These are phyloP conservation scores for Coracopsis vasa DNA, from an alignment of 2,113 vertebrate genomes.

Conservation along the genomic window DNA sequence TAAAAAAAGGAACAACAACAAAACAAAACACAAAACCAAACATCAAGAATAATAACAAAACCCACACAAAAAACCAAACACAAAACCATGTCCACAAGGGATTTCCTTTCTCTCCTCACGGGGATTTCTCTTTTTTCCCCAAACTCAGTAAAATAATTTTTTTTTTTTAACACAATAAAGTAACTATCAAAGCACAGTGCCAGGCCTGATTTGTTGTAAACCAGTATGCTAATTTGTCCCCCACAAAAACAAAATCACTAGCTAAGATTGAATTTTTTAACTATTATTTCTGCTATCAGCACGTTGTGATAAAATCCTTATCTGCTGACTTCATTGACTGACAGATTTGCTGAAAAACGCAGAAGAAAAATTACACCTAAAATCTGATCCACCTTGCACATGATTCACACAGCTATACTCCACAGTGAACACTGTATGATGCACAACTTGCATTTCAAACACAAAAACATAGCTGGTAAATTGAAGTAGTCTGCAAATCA, in stretches of 20 bases:
- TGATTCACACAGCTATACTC: background rate
- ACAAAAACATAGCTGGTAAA: background rate
- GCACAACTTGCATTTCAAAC: background rate
- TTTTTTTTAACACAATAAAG: background rate
- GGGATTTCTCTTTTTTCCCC: background rate
- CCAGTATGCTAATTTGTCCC: background rate
- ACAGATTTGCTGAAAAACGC: background rate
- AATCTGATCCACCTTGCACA: background rate
- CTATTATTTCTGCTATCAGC: background rate
- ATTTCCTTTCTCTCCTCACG: background rate
- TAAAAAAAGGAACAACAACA: background rate
- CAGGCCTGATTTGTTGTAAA: background rate
- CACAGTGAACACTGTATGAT: background rate
- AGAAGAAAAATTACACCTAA: background rate
- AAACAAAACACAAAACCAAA: background rate
- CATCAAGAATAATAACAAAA: background rate
- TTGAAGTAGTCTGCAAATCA: background rate
- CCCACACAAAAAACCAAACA: background rate
- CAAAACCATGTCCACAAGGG: background rate
- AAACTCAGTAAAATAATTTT: background rate
- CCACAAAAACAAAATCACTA: background rate
- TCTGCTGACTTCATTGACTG: background rate
- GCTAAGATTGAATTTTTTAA: background rate
- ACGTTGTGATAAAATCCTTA: background rate
- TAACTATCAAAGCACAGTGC: background rate